These are phyloP conservation scores for Psettodes erumei DNA, from an alignment of 2,113 vertebrate species.

Conservation along the genomic window DNA sequence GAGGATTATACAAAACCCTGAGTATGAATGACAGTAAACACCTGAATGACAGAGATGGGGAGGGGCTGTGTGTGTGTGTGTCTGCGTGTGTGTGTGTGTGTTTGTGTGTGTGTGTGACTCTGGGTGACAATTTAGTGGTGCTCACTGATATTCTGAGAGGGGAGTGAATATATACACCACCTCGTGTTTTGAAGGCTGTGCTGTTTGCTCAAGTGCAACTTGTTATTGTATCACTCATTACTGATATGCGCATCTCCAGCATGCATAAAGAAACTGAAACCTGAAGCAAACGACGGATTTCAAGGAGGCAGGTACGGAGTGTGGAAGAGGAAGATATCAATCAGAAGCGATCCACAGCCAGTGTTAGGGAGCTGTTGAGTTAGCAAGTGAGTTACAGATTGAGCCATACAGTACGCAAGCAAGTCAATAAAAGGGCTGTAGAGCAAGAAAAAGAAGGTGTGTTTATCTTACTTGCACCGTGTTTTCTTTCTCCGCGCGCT, in stretches of 20 bases:
- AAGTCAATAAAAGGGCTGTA: constrained; percentile 58
- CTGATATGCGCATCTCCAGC: constrained; percentile 34
- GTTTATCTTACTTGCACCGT: constrained; percentile 81
- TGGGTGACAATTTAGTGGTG: constrained; percentile 69
- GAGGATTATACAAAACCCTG: constrained; percentile 82
- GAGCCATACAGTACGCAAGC: constrained; percentile 36
- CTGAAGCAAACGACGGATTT: constrained; percentile 39
- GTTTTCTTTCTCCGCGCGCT: constrained; percentile 84
- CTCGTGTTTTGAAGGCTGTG: constrained; percentile 48
- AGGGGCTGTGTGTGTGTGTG: constrained; percentile 33
- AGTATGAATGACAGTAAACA: constrained; percentile 84
- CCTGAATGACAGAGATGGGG: constrained; percentile 79
- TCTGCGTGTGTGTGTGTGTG: constrained; percentile 33
- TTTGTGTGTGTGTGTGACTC: constrained; percentile 48
- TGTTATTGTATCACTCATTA: constrained; percentile 37
- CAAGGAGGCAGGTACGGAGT: constrained; percentile 41
- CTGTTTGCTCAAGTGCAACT: constrained; percentile 53
- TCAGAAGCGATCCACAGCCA: constrained; percentile 43
- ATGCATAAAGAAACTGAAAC: constrained; percentile 18
- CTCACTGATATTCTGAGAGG: constrained; percentile 58
- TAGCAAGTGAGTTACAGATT: constrained; percentile 51
- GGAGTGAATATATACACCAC: constrained; percentile 62
- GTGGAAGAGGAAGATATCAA: constrained; percentile 59
- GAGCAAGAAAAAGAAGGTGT: constrained; percentile 47
- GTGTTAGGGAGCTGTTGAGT: constrained; percentile 39